Base-by-base conservation (phyloP, 2,797 vertebrate genomes). In the Microhierax caerulescens region DNA sequence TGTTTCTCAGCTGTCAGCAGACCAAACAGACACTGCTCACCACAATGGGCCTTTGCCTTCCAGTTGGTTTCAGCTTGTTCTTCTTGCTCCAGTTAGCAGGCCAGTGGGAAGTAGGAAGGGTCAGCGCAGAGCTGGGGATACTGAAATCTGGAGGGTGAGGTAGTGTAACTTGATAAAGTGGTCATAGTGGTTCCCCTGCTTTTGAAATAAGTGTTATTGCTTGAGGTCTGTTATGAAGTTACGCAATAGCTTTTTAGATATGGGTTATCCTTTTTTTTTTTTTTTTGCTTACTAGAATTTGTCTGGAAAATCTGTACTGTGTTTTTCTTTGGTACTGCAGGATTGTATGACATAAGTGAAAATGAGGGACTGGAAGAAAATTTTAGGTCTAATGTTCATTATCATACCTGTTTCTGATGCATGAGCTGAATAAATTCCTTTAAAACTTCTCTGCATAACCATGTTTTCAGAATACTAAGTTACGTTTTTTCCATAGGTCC, bases 401-500 rank as follows among this genome's bases (percentile, higher is more conserved):
- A 56, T 37, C 5, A 13, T 17, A 3, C 63, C 41, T 30, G 10
- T 54, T 54, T 79, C 53, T 67, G 50, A 61, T 63, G 20, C 6
- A 1, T 22, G 16, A 72, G 34, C 43, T 63, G 48, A 59, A 47
- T 72, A 13, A 30, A 27, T 27, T 41, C 23, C 37, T 81, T 73
- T 8, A 47, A 73, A 68, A 24, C 56, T 77, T 65, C 23, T 59
- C 65, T 43, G 65, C 24, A 32, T 76, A 57, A 74, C 37, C 3
- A 7, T 18, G 12, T 67, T 92, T 88, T 75, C 59, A 67, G 67
- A 67, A 69, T 39, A 59, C 19, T 27, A 18, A 74, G 22, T 65
- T 72, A 41, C 16, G 0, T 21, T 74, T 57, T 76, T 72, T 93
- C 61, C 60, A 5, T 96, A 99, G 99, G 98, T 99, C 99, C 97